Base-by-base conservation (phyloP, 2,797 vertebrate genomes). In the Lepilemur ruficaudatus region DNA sequence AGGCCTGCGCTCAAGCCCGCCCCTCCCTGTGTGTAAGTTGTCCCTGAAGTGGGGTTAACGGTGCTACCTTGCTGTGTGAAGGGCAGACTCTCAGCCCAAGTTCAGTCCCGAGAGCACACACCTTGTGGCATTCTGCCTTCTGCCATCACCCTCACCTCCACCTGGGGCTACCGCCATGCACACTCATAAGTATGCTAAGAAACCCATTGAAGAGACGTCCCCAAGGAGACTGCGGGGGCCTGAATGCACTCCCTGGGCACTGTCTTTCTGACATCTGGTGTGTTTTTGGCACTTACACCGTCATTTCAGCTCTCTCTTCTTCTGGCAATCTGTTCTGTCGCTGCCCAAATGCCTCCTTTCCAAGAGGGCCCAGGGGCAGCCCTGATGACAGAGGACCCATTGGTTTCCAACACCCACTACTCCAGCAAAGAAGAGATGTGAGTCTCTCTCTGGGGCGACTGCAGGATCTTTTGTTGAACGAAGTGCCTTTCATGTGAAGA, bases 381-480 rank as follows among this genome's bases (percentile, higher is more conserved):
- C 70, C 48, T 10, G 0, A 7, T 12, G 91, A 79, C 28, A 65
- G 18, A 5, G 14, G 0, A 1, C 38, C 72, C 28, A 4, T 84
- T 95, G 83, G 38, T 43, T 93, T 73, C 43, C 57, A 67, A 72
- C n/a, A 17, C n/a, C 15, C 35, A 30, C 43, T 0, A 0, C 72
- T 32, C 59, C 18, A 41, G n/a, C 18, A 38, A 86, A 97, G 96
- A 97, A 89, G 28, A n/a, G 18, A 63, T 52, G 48, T 48, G 78
- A 96, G 84, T 46, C 59, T 93, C 46, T 95, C 89, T 52, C 93
- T 12, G 17, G 93, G 89, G 97, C 0, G 25, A 98, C 97, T 98
- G 98, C 98, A 98, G 98, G 98, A 98, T 97, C 98, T 99, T 99
- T 98, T 98, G 98, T 99, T 98, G 98, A 98, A 98, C 41, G 97